Conservation (phyloP, 1,140 invertebrate species). For the Pogonus chalceus region DNA sequence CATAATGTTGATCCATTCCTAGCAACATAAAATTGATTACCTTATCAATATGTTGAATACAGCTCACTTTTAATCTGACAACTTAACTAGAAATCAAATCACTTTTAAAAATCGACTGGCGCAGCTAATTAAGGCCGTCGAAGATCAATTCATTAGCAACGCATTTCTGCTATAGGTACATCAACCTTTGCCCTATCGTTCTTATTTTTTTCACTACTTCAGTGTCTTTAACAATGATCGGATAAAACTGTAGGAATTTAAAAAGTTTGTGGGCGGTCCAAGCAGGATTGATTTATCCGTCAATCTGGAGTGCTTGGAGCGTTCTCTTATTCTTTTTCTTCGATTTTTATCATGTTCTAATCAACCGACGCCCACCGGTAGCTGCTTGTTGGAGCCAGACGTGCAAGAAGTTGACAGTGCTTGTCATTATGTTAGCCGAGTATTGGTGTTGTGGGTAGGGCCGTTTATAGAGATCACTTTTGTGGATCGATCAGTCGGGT, state of each 20-base stretch:
- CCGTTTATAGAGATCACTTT: background rate
- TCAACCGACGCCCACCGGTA: slow-evolving; percentile 6
- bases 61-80: no score
- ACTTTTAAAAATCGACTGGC: no score
- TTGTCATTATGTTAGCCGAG: background rate
- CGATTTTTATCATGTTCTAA: slow-evolving; percentile 7
- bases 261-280: slow-evolving; percentile 6
- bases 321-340: slow-evolving; percentile 3
- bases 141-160: background rate
- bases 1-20: no score
- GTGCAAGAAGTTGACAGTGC: slow-evolving; percentile 5
- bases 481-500: background rate
- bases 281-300: slow-evolving; percentile 2
- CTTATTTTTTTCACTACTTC: background rate
- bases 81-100: no score
- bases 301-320: slow-evolving; percentile 4
- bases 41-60: no score
- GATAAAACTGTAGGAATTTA: slow-evolving; percentile 6
- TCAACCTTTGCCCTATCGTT: slow-evolving; percentile 2
- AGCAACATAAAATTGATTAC: no score
- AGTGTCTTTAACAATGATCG: slow-evolving; percentile 3
- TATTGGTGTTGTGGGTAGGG: background rate
- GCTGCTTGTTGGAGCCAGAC: slow-evolving; percentile 2
- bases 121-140: background rate
- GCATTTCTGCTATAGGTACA: background rate